Evolutionary conservation across 2,797 vertebrate genomes (phyloP).

Genomic region (Sebastes hopkinsi): DNA sequence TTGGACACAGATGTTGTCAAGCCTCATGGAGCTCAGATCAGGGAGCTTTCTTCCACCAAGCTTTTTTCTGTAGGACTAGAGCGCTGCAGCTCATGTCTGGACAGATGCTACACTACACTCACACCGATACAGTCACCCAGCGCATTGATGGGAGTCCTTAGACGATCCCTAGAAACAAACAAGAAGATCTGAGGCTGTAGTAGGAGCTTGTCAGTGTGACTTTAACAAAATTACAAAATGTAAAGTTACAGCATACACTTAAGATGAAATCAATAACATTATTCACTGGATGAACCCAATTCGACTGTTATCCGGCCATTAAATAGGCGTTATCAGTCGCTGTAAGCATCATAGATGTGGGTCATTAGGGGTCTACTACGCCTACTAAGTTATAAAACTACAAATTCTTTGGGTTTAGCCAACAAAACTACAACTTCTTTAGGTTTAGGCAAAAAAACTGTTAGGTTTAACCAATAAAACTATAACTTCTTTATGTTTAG

Average conservation of each 20-base stretch:
- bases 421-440: no score
- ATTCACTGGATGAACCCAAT: no score
- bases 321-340: no score
- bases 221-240: neutral
- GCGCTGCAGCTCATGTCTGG: conserved; percentile 28
- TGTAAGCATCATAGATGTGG: no score
- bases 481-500: no score
- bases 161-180: conserved; percentile 73
- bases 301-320: no score
- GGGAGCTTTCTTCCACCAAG: neutral
- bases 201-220: neutral
- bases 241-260: neutral
- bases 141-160: conserved; percentile 87
- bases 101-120: conserved; percentile 54
- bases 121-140: conserved; percentile 82
- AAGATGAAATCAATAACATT: neutral
- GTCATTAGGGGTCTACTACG: no score
- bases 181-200: neutral
- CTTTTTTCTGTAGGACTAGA: neutral
- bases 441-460: no score
- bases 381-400: no score
- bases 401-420: no score
- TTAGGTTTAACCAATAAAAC: no score
- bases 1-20: neutral
- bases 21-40: neutral